These are phyloP conservation scores for Atlantisia rogersi DNA, from an alignment of 2,113 vertebrate genomes.

Conservation along the genomic window DNA sequence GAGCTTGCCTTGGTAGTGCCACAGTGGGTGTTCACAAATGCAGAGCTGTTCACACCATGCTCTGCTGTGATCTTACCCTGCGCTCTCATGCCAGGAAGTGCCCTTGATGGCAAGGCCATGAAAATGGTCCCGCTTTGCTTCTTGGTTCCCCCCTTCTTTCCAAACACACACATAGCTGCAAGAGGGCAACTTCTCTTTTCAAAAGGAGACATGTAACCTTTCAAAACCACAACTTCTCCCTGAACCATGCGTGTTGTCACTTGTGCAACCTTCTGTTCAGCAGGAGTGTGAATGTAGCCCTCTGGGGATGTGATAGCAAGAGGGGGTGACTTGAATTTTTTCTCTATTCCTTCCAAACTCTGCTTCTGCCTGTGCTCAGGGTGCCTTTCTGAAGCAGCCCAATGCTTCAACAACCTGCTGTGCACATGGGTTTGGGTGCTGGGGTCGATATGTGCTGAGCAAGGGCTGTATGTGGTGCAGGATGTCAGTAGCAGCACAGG, in stretches of 20 bases:
- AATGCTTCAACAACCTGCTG: neutral
- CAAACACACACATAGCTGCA: neutral
- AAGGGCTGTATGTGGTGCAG: rapidly evolving
- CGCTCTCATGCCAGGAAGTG: rapidly evolving
- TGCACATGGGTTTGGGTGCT: neutral
- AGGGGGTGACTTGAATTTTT: neutral
- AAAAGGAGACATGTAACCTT: constrained; percentile 7
- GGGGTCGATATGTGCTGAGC: neutral
- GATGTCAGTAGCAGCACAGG: rapidly evolving
- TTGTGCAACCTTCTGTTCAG: constrained; percentile 47
- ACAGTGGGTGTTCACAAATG: neutral
- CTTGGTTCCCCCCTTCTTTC: neutral
- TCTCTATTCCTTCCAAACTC: neutral
- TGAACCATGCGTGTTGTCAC: neutral
- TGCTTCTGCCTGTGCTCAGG: neutral
- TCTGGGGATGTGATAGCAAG: constrained; percentile 2
- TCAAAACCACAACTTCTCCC: constrained; percentile 22
- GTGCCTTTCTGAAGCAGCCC: neutral
- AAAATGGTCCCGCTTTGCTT: neutral
- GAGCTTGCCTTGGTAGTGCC: neutral
- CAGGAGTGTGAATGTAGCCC: constrained; percentile 30
- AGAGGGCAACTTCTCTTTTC: constrained; percentile 19
- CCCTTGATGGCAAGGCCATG: rapidly evolving
- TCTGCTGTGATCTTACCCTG: rapidly evolving
- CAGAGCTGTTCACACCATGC: too few relatives aligned